Conservation (phyloP, 64 coral and sea anemone genomes). For the Astreopora myriophthalma region DNA sequence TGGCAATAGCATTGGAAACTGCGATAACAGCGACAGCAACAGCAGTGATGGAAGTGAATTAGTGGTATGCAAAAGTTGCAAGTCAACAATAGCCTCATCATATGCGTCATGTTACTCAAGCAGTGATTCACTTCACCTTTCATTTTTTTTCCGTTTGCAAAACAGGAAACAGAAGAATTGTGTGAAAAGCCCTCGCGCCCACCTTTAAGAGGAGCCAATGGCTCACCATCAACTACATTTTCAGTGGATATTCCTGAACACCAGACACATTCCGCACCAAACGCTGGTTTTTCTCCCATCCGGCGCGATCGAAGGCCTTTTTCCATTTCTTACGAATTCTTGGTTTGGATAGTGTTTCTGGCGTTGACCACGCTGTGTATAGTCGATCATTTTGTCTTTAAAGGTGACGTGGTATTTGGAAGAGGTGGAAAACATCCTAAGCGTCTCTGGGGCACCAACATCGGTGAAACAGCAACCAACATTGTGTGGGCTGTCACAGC, state of each 20-base stretch:
- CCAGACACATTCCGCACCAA: neutral
- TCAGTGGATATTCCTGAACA: neutral
- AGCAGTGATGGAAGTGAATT: too few relatives aligned
- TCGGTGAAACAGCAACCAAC: constrained; percentile 62
- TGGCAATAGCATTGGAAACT: too few relatives aligned
- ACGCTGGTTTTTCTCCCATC: neutral
- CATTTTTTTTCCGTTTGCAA: neutral
- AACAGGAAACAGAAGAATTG: neutral
- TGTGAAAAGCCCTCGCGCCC: too few relatives aligned
- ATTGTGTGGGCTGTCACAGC: constrained; percentile 73
- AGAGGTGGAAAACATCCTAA: constrained; percentile 39
- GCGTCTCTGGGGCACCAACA: constrained; percentile 49
- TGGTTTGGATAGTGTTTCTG: constrained; percentile 52
- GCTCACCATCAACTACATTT: neutral
- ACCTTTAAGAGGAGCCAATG: neutral
- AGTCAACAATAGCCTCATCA: too few relatives aligned
- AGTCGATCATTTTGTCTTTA: constrained; percentile 52
- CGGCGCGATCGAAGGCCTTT: neutral
- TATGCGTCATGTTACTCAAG: too few relatives aligned
- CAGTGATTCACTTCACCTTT: neutral
- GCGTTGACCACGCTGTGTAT: constrained; percentile 17
- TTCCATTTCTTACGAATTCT: constrained; percentile 55
- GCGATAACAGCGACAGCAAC: too few relatives aligned
- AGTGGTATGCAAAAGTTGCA: too few relatives aligned
- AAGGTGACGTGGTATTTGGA: constrained; percentile 54